Evolutionary conservation across 2,888 invertebrate species (phyloP).

Genomic region (Chloroclystis v-ata): DNA sequence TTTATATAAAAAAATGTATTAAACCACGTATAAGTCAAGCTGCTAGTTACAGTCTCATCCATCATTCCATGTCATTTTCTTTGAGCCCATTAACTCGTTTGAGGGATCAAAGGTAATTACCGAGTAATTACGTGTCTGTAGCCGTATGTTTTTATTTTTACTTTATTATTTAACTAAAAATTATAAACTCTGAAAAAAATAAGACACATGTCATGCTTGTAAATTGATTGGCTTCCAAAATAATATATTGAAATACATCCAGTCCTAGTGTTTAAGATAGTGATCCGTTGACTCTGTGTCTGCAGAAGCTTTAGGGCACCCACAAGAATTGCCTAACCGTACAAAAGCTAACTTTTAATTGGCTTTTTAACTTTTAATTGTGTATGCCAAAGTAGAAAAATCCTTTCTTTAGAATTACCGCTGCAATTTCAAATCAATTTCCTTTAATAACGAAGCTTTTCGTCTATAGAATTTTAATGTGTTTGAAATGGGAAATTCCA

Average conservation of each 20-base stretch:
- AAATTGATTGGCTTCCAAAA: too few relatives aligned
- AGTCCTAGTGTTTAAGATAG: neutral
- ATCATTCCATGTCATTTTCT: neutral
- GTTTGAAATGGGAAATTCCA: neutral
- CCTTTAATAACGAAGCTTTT: constrained; percentile 1
- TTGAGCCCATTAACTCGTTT: neutral
- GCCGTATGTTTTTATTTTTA: too few relatives aligned
- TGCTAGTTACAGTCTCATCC: neutral
- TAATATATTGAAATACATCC: neutral
- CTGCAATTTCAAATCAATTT: constrained; percentile 13
- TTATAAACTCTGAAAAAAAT: too few relatives aligned
- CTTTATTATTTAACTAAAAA: too few relatives aligned
- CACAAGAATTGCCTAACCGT: constrained; percentile 28
- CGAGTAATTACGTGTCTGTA: too few relatives aligned
- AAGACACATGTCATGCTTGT: too few relatives aligned
- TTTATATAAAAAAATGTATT: too few relatives aligned
- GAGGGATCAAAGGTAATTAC: too few relatives aligned
- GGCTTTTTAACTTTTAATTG: constrained; percentile 36
- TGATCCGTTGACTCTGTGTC: too few relatives aligned
- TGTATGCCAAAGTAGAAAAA: constrained; percentile 21
- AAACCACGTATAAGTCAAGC: too few relatives aligned
- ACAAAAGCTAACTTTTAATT: constrained; percentile 40
- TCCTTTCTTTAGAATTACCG: constrained; percentile 24
- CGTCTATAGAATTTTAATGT: neutral
- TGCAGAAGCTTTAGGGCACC: neutral